Conservation (phyloP, 2,113 vertebrate genomes). For the Salvelinus namaycush region DNA sequence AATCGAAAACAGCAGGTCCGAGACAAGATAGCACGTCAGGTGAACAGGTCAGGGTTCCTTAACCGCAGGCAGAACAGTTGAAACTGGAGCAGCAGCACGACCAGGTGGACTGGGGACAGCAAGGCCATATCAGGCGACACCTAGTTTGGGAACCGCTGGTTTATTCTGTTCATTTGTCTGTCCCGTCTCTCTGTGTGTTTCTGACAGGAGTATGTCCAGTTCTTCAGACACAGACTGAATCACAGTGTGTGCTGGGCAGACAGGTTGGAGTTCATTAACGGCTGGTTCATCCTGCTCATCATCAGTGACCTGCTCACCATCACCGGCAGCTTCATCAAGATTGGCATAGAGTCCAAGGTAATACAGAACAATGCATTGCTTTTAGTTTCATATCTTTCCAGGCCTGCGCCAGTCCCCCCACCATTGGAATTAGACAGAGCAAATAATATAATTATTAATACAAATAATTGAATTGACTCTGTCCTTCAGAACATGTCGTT, state of each 20-base stretch:
- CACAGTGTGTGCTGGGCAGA: constrained; percentile 75
- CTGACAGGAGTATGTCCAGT: constrained; percentile 82
- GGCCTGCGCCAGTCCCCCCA: background rate
- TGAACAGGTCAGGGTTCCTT: too few relatives aligned
- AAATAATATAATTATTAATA: background rate
- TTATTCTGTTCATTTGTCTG: background rate
- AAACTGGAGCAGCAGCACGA: too few relatives aligned
- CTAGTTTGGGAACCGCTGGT: too few relatives aligned
- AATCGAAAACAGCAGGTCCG: too few relatives aligned
- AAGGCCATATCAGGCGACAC: too few relatives aligned
- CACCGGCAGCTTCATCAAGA: constrained; percentile 89
- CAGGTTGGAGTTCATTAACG: constrained; percentile 89
- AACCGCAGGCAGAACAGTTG: too few relatives aligned
- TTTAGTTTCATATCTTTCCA: too few relatives aligned
- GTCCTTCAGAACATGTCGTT: constrained; percentile 79
- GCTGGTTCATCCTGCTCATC: constrained; percentile 92
- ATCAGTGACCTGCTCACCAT: constrained; percentile 89
- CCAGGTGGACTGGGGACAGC: too few relatives aligned
- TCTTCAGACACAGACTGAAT: constrained; percentile 68
- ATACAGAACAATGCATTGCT: background rate
- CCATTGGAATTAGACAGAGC: background rate
- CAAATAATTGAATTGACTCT: constrained; percentile 3
- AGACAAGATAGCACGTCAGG: too few relatives aligned
- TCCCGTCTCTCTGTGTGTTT: constrained; percentile 21
- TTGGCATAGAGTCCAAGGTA: constrained; percentile 91